Evolutionary conservation across 92 coral and sea anemone genomes (phyloP).

Genomic region (Muricea muricata): DNA sequence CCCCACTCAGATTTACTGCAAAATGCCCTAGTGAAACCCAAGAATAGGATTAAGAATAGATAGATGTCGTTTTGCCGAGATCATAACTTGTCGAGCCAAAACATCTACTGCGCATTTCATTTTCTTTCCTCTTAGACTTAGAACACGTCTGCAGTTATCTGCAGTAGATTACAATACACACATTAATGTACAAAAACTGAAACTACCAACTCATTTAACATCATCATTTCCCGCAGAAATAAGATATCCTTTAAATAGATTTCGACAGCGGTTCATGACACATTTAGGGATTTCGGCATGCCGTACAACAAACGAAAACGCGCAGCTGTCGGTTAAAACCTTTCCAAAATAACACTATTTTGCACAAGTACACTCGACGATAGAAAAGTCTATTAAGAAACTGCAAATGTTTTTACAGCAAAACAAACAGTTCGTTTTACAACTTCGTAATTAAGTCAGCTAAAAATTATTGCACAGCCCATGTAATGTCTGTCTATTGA

Average conservation of each 20-base stretch:
- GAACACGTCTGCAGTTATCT: no score
- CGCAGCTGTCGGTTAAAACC: not conserved
- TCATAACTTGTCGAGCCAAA: no score
- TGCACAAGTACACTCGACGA: not conserved
- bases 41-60: no score
- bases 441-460: not conserved
- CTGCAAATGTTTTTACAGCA: not conserved
- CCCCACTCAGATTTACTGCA: no score
- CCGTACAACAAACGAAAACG: not conserved
- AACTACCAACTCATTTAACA: not conserved
- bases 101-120: no score
- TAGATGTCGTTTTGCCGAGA: no score
- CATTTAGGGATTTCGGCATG: not conserved
- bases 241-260: not conserved
- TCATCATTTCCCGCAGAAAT: not conserved
- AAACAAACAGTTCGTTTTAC: conserved; percentile 13
- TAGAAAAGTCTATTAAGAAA: not conserved
- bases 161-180: no score
- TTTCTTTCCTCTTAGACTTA: no score
- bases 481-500: not conserved
- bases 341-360: not conserved
- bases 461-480: not conserved
- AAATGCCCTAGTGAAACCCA: no score
- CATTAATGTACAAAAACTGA: no score
- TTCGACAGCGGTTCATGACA: not conserved